Percentiles rank a stretch among this genome's conserved stretches.
phyloP scores from a whole-genome alignment of 2,888 invertebrate species.

The Cataglyphis rosenhaueri region DNA sequence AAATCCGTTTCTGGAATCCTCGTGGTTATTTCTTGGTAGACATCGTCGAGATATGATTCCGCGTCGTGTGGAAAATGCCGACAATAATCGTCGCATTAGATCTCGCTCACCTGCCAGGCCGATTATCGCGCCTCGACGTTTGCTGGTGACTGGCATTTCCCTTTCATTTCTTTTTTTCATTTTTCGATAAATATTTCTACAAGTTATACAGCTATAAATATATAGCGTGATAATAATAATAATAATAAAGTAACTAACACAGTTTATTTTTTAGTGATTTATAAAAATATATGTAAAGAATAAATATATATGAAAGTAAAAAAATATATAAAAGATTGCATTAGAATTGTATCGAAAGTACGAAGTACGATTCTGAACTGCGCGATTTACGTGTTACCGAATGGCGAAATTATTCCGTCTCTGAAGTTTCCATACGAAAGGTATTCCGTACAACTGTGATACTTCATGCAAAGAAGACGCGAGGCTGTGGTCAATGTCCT shows the following conservation, averaged over 20 bases:
- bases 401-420: slow-evolving; percentile 20
- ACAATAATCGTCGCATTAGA: slow-evolving; percentile 67
- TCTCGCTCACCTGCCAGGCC: not conserved
- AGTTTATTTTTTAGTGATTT: not conserved
- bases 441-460: slow-evolving; percentile 30
- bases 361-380: not conserved
- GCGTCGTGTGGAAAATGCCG: slow-evolving; percentile 59
- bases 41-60: slow-evolving; percentile 60
- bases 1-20: slow-evolving; percentile 66
- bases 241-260: not conserved
- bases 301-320: too few species aligned
- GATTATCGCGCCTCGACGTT: not conserved
- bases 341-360: not conserved
- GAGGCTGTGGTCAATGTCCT: slow-evolving; percentile 62
- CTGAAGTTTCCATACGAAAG: slow-evolving; percentile 36
- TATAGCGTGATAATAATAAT: not conserved
- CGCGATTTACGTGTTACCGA: not conserved
- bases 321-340: not conserved
- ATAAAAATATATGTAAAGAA: not conserved
- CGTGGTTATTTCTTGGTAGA: slow-evolving; percentile 66
- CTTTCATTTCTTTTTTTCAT: not conserved
- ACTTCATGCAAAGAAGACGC: slow-evolving; percentile 42
- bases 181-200: not conserved
- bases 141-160: not conserved
- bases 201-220: not conserved